Conservation (phyloP, 2,888 invertebrate genomes). For the Drosophila pegasa region DNA sequence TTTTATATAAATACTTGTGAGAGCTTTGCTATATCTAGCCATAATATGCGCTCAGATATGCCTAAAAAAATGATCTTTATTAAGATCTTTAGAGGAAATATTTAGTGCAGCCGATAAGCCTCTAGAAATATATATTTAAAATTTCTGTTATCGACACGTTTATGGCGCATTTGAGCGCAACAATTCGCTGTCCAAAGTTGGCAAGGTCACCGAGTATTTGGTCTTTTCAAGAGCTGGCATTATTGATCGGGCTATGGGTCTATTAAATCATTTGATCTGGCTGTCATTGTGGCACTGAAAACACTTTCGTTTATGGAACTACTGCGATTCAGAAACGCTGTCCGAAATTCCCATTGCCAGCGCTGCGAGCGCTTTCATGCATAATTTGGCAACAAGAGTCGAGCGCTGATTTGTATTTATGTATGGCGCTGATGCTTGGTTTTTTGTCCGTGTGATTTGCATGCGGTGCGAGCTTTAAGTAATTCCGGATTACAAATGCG, state of each 20-base stretch:
- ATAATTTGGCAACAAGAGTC: conserved; percentile 36
- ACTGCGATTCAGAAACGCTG: conserved; percentile 26
- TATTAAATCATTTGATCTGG: conserved; percentile 7
- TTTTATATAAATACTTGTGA: too few relatives aligned
- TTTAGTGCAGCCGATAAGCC: background rate
- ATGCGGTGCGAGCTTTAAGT: conserved; percentile 36
- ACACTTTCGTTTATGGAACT: conserved; percentile 39
- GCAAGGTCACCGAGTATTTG: background rate
- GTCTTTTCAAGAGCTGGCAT: background rate
- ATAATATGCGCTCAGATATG: background rate
- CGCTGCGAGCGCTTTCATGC: conserved; percentile 47
- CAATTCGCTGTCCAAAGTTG: background rate
- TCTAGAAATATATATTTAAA: background rate
- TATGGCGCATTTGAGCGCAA: background rate
- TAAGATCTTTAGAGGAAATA: background rate
- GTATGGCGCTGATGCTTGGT: conserved; percentile 28
- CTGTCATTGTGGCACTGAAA: conserved; percentile 1
- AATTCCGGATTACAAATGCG: conserved; percentile 52
- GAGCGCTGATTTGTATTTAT: conserved; percentile 29
- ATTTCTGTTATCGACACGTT: conserved; percentile 1
- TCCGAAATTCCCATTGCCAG: conserved; percentile 50
- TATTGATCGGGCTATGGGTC: background rate
- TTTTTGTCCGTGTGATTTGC: conserved; percentile 41
- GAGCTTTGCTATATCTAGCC: too few relatives aligned
- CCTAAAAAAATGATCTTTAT: background rate